phyloP scores from a whole-genome alignment of 2,113 vertebrate genomes.

The Eurypyga helias region DNA sequence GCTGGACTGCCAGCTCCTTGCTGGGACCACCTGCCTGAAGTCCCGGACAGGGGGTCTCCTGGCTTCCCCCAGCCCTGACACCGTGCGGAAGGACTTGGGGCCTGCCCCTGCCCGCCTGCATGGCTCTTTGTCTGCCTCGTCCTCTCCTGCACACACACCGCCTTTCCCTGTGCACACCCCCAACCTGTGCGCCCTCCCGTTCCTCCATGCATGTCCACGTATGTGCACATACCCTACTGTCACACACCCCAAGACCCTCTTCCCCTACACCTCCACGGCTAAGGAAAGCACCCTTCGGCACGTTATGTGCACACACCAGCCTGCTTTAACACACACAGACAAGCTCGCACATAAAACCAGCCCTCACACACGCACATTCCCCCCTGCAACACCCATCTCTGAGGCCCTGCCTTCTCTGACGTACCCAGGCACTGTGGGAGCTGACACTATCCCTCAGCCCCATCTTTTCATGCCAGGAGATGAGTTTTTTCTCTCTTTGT shows the following conservation, averaged over 20 bases:
- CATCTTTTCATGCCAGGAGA: neutral
- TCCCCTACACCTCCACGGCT: fast-evolving
- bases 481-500: neutral
- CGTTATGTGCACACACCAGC: neutral
- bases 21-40: fast-evolving
- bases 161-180: neutral
- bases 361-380: neutral
- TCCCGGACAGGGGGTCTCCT: neutral
- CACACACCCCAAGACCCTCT: neutral
- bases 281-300: neutral
- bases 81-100: neutral
- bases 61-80: neutral
- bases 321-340: neutral
- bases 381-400: neutral
- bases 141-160: neutral
- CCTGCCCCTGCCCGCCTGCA: neutral
- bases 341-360: neutral
- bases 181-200: neutral
- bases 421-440: neutral
- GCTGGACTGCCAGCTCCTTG: neutral
- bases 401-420: conserved; percentile 5
- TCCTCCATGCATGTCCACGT: fast-evolving
- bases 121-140: neutral
- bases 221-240: neutral
- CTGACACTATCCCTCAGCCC: neutral